phyloP scores from a whole-genome alignment of 2,888 invertebrate genomes.

The Eumacrocentrus americanus region DNA sequence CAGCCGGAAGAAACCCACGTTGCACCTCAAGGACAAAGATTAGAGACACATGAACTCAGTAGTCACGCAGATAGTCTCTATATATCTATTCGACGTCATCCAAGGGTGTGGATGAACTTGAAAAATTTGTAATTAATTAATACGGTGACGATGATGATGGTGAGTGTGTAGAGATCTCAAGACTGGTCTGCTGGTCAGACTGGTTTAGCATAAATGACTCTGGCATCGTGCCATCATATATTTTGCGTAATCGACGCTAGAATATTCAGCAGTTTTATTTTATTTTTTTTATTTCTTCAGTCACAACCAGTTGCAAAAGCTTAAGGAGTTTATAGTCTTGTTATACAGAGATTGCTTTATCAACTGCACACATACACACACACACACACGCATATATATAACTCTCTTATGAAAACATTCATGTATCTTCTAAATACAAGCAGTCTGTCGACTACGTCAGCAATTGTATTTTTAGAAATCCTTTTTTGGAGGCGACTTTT shows the following conservation, averaged over 20 bases:
- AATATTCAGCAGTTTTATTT: neutral
- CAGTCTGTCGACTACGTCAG: no score
- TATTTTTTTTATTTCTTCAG: neutral
- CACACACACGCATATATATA: no score
- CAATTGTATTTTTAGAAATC: neutral
- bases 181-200: neutral
- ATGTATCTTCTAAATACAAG: neutral
- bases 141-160: neutral
- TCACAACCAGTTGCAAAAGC: neutral
- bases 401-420: no score
- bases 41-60: neutral
- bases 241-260: slow-evolving; percentile 39
- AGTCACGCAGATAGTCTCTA: neutral
- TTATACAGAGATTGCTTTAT: no score
- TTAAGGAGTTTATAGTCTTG: no score
- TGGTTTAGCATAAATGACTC: slow-evolving; percentile 24
- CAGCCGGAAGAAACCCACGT: neutral
- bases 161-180: neutral
- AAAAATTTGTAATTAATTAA: slow-evolving; percentile 6
- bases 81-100: no score
- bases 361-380: no score
- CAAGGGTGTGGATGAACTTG: neutral
- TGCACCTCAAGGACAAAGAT: slow-evolving; percentile 4
- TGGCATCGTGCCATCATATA: slow-evolving; percentile 38
- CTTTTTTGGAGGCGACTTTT: neutral